Conservation (phyloP, 2,797 vertebrate species). For the Distichodus sexfasciatus region DNA sequence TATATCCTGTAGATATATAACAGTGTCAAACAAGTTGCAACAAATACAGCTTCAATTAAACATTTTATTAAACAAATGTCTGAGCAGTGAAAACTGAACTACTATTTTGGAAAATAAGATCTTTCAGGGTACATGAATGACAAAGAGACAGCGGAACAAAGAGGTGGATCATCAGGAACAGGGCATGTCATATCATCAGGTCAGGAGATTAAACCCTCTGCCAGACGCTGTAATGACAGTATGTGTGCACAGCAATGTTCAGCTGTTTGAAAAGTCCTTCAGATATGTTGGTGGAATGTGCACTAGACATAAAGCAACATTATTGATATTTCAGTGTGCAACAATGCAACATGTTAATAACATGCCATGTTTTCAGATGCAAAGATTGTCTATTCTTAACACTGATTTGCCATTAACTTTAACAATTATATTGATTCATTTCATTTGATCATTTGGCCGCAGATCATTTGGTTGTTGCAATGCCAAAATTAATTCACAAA, state of each 20-base stretch:
- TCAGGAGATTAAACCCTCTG: not conserved
- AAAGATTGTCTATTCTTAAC: too few relatives aligned
- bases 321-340: too few relatives aligned
- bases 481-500: too few relatives aligned
- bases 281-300: conserved; percentile 12
- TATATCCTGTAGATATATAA: not conserved
- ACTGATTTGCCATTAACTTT: too few relatives aligned
- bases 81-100: too few relatives aligned
- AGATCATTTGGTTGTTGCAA: too few relatives aligned
- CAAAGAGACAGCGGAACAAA: not conserved
- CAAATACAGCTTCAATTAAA: too few relatives aligned
- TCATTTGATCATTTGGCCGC: too few relatives aligned
- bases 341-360: not conserved
- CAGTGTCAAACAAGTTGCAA: not conserved
- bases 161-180: not conserved
- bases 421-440: too few relatives aligned
- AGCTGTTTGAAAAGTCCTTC: conserved; percentile 14
- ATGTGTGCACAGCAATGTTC: not conserved
- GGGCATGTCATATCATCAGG: conserved; percentile 14
- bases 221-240: not conserved
- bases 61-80: too few relatives aligned
- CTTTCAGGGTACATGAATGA: not conserved
- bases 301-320: not conserved
- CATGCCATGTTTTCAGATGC: too few relatives aligned
- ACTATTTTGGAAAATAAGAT: too few relatives aligned